phyloP scores from a whole-genome alignment of 2,113 vertebrate species.

The Stictonetta naevosa region DNA sequence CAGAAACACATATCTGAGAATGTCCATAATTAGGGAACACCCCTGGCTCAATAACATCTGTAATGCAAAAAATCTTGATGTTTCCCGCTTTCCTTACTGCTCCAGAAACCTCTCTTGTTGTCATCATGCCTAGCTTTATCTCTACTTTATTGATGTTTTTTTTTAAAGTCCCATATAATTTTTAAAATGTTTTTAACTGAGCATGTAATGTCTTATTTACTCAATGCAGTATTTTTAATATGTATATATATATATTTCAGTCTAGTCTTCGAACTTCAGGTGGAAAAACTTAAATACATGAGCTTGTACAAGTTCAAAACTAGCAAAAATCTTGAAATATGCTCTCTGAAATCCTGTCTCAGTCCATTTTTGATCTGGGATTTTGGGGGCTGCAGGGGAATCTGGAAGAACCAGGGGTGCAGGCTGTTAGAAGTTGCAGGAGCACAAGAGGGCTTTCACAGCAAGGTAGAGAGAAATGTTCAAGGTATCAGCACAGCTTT shows the following conservation, averaged over 20 bases:
- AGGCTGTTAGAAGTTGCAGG: neutral
- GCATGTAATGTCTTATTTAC: neutral
- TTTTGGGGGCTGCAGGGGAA: neutral
- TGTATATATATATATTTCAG: neutral
- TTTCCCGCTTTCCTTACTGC: neutral
- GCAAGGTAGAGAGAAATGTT: neutral
- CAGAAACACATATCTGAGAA: neutral
- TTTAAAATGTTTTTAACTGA: neutral
- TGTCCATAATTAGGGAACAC: neutral
- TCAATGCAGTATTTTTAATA: neutral
- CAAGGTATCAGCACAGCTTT: neutral
- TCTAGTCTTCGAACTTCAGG: neutral
- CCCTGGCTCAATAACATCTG: neutral
- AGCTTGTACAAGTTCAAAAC: neutral
- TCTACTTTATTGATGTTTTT: neutral
- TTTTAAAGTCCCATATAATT: neutral
- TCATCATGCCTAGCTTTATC: neutral
- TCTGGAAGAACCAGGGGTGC: neutral
- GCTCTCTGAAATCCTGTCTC: neutral
- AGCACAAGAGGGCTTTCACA: neutral
- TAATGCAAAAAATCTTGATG: neutral
- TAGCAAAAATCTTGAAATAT: neutral
- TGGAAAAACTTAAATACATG: neutral
- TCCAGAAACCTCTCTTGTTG: neutral
- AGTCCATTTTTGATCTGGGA: neutral